Base-by-base conservation (phyloP, 2,888 invertebrate species). In the Lottia gigantea region DNA sequence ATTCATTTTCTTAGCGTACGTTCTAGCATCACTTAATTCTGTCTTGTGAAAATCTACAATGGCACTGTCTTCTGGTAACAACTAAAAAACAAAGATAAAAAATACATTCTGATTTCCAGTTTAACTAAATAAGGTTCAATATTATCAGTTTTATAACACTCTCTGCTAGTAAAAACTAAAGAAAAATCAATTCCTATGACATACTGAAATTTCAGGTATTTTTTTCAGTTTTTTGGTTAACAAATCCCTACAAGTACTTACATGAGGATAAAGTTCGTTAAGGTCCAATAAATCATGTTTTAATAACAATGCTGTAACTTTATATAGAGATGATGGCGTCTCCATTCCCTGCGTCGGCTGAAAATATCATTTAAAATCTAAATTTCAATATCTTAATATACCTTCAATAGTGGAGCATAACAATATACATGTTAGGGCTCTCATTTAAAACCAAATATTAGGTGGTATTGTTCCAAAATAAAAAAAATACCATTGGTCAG, bases 201-300 rank as follows among this genome's bases (percentile, higher is more conserved):
- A n/a, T n/a, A n/a, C n/a, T n/a, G n/a, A n/a, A n/a, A n/a, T n/a
- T n/a, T n/a, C n/a, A n/a, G n/a, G n/a, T n/a, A n/a, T n/a, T n/a
- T n/a, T n/a, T n/a, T n/a, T n/a, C n/a, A n/a, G n/a, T n/a, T n/a
- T n/a, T n/a, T n/a, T n/a, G n/a, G n/a, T n/a, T n/a, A n/a, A n/a
- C n/a, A n/a, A n/a, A n/a, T n/a, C n/a, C n/a, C 31, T 31, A 31
- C 31, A 31, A 31, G 11, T 40, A 89, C 92, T 90, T 91, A 95
- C 94, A 95, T 96, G 97, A 72, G 93, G 92, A 89, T 97, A 95
- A 80, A 98, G 94, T 84, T 95, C 94, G 85, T 95, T 94, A 74
- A 98, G 89, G 64, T 92, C 91, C 77, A 99, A 94, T 46, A 98
- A 93, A 75, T 92, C 92, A 89, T 96, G 93, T 89, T 97, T 95